These are phyloP conservation scores for Anseranas semipalmata DNA, from an alignment of 2,113 vertebrate species.

Conservation along the genomic window DNA sequence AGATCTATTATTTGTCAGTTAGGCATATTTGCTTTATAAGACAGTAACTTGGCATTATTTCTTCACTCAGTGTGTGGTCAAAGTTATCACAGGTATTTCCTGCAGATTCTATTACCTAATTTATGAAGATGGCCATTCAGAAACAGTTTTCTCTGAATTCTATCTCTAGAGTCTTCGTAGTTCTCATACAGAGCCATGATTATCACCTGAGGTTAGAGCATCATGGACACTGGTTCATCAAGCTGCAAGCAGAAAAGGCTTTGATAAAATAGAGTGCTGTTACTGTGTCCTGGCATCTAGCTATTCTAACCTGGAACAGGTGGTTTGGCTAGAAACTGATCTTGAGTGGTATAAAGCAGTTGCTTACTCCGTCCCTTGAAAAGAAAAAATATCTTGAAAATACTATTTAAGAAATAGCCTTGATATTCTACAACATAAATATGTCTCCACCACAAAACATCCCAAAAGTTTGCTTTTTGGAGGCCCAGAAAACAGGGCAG, in stretches of 20 bases:
- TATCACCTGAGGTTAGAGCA: background rate
- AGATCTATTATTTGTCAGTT: background rate
- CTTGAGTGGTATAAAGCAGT: background rate
- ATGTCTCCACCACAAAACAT: background rate
- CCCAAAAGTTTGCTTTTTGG: background rate
- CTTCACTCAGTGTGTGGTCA: fast-evolving
- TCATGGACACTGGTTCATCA: background rate
- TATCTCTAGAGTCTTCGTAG: background rate
- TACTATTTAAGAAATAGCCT: background rate
- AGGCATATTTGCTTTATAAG: background rate
- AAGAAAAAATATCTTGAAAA: background rate
- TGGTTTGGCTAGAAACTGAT: background rate
- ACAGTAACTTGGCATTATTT: background rate
- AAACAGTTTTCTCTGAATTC: background rate
- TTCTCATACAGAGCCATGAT: background rate
- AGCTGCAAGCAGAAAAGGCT: background rate
- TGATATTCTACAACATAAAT: background rate
- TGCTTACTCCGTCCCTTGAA: background rate
- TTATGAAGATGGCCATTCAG: background rate
- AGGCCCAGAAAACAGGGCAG: background rate
- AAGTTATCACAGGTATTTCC: background rate
- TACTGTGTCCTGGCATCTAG: background rate
- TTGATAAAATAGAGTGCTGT: background rate
- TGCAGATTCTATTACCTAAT: background rate
- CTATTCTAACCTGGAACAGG: background rate